Evolutionary conservation across 1,140 invertebrate species (phyloP).

Genomic region (Listronotus bonariensis): DNA sequence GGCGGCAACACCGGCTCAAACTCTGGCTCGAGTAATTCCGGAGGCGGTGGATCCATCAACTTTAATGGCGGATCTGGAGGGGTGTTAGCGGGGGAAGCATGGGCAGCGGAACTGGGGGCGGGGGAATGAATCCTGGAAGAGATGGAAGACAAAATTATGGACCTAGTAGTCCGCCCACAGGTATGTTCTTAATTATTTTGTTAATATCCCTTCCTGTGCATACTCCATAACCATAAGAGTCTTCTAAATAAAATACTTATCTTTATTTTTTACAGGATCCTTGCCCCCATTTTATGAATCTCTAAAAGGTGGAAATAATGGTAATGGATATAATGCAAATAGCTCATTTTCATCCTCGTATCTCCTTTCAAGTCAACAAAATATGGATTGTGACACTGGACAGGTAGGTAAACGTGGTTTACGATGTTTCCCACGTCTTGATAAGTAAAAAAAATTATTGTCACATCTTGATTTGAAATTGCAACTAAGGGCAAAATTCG

Average conservation of each 20-base stretch:
- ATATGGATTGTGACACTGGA: slow-evolving; percentile 78
- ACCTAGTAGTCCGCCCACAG: slow-evolving; percentile 78
- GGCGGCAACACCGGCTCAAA: slow-evolving; percentile 56
- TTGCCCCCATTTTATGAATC: slow-evolving; percentile 85
- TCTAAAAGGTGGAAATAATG: slow-evolving; percentile 74
- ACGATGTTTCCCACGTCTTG: no score
- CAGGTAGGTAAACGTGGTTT: slow-evolving; percentile 47
- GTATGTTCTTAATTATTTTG: neutral
- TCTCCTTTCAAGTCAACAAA: slow-evolving; percentile 61
- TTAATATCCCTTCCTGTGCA: no score
- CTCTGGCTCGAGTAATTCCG: slow-evolving; percentile 58
- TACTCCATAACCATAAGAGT: no score
- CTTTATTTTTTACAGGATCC: slow-evolving; percentile 59
- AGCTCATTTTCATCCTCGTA: slow-evolving; percentile 55
- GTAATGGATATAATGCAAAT: slow-evolving; percentile 60
- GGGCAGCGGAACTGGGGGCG: slow-evolving; percentile 68
- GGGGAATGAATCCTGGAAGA: slow-evolving; percentile 71
- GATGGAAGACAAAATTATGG: slow-evolving; percentile 80
- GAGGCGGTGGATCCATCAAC: slow-evolving; percentile 57
- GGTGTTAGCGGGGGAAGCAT: slow-evolving; percentile 63
- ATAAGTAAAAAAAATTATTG: no score
- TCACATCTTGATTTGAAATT: no score
- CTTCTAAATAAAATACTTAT: no score
- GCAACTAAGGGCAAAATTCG: no score
- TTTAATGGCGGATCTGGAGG: slow-evolving; percentile 61